These are phyloP conservation scores for Ursus arctos DNA, from an alignment of 2,113 vertebrate genomes.

Conservation along the genomic window DNA sequence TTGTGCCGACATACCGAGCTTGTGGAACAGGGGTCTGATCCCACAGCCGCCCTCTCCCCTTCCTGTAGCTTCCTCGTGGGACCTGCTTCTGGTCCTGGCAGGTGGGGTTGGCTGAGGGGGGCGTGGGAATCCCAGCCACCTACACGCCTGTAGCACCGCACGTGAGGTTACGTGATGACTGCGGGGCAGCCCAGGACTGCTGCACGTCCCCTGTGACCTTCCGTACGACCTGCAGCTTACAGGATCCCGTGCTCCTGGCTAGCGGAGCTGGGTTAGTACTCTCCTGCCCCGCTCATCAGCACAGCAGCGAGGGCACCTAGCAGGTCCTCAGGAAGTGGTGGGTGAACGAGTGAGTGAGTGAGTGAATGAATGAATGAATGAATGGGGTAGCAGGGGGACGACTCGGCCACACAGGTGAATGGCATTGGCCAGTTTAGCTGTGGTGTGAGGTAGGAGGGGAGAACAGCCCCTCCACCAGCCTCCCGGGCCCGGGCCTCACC, in stretches of 20 bases:
- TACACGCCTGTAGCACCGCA: fast-evolving
- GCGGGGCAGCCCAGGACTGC: background rate
- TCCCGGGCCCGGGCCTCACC: background rate
- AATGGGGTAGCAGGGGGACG: background rate
- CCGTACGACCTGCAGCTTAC: background rate
- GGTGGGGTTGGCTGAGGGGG: background rate
- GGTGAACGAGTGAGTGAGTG: background rate
- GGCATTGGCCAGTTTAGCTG: background rate
- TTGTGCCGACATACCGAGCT: background rate
- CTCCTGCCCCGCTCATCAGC: background rate
- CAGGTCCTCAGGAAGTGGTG: background rate
- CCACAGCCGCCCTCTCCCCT: background rate
- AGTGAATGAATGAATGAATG: background rate
- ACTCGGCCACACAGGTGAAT: background rate
- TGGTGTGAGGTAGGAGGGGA: background rate
- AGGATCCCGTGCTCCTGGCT: background rate
- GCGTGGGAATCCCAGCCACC: background rate
- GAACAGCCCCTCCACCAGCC: background rate
- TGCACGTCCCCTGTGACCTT: background rate
- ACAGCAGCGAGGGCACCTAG: background rate
- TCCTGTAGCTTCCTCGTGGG: background rate
- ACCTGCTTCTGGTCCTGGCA: background rate
- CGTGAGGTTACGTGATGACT: background rate
- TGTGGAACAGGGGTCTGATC: fast-evolving
- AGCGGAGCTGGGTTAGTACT: background rate